Conservation (phyloP, 2,797 vertebrate species). For the Vespertilio murinus region DNA sequence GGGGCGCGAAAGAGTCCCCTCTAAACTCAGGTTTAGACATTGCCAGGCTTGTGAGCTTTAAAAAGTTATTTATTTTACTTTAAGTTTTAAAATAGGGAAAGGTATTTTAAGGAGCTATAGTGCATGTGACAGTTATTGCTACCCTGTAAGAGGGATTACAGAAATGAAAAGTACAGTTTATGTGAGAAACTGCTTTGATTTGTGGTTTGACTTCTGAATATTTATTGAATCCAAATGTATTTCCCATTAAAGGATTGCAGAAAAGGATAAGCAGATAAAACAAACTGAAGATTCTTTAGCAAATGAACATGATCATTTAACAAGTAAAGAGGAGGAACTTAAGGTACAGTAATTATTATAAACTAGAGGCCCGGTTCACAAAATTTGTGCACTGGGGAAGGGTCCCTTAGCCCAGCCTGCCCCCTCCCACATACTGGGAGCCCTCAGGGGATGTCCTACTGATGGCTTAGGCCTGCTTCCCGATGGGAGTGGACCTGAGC, state of each 20-base stretch:
- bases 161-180: not conserved
- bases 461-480: too few species aligned
- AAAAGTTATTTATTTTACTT: not conserved
- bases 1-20: too few species aligned
- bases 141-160: not conserved
- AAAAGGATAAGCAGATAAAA: slow-evolving; percentile 96
- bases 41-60: slow-evolving; percentile 29
- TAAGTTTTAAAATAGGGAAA: slow-evolving; percentile 45
- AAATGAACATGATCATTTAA: slow-evolving; percentile 91
- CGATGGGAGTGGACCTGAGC: too few species aligned
- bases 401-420: too few species aligned
- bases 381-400: too few species aligned
- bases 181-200: not conserved
- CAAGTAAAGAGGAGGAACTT: slow-evolving; percentile 94
- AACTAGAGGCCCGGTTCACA: not conserved
- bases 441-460: too few species aligned
- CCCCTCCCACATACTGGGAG: too few species aligned
- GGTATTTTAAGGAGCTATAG: not conserved
- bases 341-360: slow-evolving; percentile 87
- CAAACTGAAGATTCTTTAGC: slow-evolving; percentile 95
- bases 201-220: slow-evolving; percentile 34
- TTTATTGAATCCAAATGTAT: slow-evolving; percentile 42
- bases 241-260: slow-evolving; percentile 89
- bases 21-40: not conserved
- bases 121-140: not conserved